Evolutionary conservation across 2,797 vertebrate genomes (phyloP).

Genomic region (Chelon auratus): DNA sequence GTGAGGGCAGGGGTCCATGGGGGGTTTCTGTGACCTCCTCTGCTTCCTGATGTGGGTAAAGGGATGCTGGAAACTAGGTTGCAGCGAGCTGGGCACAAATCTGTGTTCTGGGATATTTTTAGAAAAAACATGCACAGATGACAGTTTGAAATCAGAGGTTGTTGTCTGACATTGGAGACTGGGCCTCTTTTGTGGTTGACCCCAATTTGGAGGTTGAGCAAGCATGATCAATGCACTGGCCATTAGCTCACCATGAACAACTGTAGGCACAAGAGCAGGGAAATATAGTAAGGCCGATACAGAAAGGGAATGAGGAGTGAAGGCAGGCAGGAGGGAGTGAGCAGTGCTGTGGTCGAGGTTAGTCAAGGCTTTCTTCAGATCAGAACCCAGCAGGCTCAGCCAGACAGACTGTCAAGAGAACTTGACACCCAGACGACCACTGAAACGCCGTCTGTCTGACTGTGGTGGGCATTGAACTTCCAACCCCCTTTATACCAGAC

Average conservation of each 20-base stretch:
- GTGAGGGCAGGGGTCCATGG: slow-evolving; percentile 1
- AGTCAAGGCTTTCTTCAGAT: slow-evolving; percentile 45
- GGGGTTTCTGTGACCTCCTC: slow-evolving; percentile 58
- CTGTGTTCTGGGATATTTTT: slow-evolving; percentile 31
- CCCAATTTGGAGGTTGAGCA: slow-evolving; percentile 85
- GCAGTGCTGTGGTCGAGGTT: slow-evolving; percentile 44
- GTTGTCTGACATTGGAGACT: slow-evolving; percentile 57
- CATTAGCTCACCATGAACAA: slow-evolving; percentile 73
- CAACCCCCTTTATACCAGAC: slow-evolving; percentile 51
- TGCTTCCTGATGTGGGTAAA: slow-evolving; percentile 49
- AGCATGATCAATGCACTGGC: slow-evolving; percentile 78
- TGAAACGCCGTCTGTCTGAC: slow-evolving; percentile 61
- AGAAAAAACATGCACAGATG: slow-evolving; percentile 57
- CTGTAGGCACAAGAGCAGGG: slow-evolving; percentile 52
- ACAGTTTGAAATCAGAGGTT: slow-evolving; percentile 58
- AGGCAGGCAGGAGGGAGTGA: slow-evolving; percentile 27
- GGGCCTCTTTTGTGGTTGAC: slow-evolving; percentile 81
- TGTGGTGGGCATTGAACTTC: slow-evolving; percentile 64
- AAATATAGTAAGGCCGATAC: slow-evolving; percentile 37
- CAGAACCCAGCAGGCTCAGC: slow-evolving; percentile 57
- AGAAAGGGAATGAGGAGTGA: slow-evolving; percentile 18
- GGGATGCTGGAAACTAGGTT: slow-evolving; percentile 59
- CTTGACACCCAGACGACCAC: slow-evolving; percentile 68
- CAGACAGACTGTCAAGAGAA: slow-evolving; percentile 73
- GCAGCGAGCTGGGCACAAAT: slow-evolving; percentile 31